phyloP scores from a whole-genome alignment of 1,140 invertebrate genomes.

The Drosophila ogumai region DNA sequence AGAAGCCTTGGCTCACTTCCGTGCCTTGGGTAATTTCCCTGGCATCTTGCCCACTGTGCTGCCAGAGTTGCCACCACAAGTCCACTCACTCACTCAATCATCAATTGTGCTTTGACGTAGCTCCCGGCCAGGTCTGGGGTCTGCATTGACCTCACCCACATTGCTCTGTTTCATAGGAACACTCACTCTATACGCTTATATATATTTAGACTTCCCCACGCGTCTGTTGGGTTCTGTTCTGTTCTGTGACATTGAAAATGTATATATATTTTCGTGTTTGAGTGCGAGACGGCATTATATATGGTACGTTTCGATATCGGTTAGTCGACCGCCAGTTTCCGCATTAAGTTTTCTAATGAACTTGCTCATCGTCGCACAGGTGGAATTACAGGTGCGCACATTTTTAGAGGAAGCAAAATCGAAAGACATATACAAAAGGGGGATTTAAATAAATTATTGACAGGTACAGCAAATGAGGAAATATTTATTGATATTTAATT shows the following conservation, averaged over 20 bases:
- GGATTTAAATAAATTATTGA: conserved; percentile 10
- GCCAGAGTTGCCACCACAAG: conserved; percentile 61
- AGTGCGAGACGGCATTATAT: conserved; percentile 4
- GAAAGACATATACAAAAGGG: neutral
- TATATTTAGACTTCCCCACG: conserved; percentile 36
- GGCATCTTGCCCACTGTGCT: conserved; percentile 76
- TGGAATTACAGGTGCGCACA: conserved; percentile 43
- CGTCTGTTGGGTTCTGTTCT: conserved; percentile 15
- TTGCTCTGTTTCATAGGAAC: conserved; percentile 50
- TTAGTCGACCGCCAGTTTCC: conserved; percentile 41
- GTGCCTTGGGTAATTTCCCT: conserved; percentile 58
- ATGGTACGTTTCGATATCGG: conserved; percentile 52
- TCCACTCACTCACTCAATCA: conserved; percentile 11
- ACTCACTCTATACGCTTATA: conserved; percentile 10
- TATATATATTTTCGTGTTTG: conserved; percentile 52
- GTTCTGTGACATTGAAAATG: conserved; percentile 64
- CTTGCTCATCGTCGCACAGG: conserved; percentile 9
- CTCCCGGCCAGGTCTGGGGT: conserved; percentile 15
- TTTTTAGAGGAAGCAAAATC: conserved; percentile 14
- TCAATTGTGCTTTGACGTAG: conserved; percentile 57
- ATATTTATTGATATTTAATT: neutral
- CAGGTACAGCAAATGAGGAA: conserved; percentile 5
- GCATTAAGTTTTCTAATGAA: conserved; percentile 47
- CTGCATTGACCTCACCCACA: conserved; percentile 72
- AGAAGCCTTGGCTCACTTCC: conserved; percentile 65